Evolutionary conservation across 2,113 vertebrate genomes (phyloP), one percentile per base, ranked within the genome.

Genomic region (Aramus guarauna): DNA sequence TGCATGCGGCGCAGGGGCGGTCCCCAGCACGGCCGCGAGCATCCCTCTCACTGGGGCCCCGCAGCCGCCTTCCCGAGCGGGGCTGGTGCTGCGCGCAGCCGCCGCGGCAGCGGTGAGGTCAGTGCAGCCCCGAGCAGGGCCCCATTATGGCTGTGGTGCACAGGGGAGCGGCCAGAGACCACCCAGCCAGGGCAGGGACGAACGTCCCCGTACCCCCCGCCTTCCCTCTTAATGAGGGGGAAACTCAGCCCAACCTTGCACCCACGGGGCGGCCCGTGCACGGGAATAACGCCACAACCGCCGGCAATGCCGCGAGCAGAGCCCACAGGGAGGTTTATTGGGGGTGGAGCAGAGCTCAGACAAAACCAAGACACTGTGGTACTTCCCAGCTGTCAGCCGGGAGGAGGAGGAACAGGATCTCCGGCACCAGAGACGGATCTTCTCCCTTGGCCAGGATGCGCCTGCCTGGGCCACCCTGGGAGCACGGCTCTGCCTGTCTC

Each of bases 141-240:
- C 39, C 39, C 39, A 41, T 12, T 41, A 41, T 41, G 39, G 39
- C 60, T 2, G 47, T 18, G 9, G 32, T 8, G 5, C 16, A 9
- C 5, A 3, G 6, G 6, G 13, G 13, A 21, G 47, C 4, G 1
- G 34, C 21, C 27, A 1, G 24, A 39, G 21, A 4, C 21, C 52
- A 12, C 45, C 34, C 21, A 1, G 8, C 6, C 13, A 0, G 52
- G 4, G 2, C 8, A 0, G 13, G 6, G 1, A 5, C 1, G 6
- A 5, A 5, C 2, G 0, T 2, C 41, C 22, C 76, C 1, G 0
- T 3, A 29, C 4, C 9, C 19, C 30, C 20, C 6, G 1, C 2
- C 34, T 53, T 27, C 21, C 16, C 5, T 15, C 26, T 20, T 12
- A 6, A 1, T 27, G 0, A 45, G 43, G 43, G 43, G 43, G 43